Evolutionary conservation across 2,888 invertebrate species (phyloP), one percentile per base, ranked within the genome.

Genomic region (Esperia sulphurella): DNA sequence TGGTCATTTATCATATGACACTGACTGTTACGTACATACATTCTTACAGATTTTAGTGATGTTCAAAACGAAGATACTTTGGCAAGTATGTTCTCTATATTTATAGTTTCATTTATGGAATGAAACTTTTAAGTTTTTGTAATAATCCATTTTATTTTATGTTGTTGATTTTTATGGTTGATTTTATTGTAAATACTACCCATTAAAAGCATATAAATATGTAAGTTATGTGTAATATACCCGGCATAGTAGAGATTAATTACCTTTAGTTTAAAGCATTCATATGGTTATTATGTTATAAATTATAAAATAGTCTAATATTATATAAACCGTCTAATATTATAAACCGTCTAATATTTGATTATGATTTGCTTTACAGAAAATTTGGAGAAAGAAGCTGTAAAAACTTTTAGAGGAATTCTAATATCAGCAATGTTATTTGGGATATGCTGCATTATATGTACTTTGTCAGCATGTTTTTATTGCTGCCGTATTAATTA

Each of bases 401-500:
- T 78, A 14, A 65, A 56, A 42, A 57, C 79, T 30, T 85, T 84
- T 53, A 63, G 57, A 54, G 74, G 82, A 12, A 71, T 85, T 35
- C 58, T 75, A 12, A 54, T 82, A 49, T 68, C 84, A 1, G 75
- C 63, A 0, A 52, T 82, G 35, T 46, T 85, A 12, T 77, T 84
- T 49, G 62, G 76, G 5, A 41, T 66, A 0, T 82, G 83, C 55
- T 77, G 77, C 14, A 55, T 58, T 29, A 10, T 77, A 13, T 78
- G 83, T 51, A 61, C 67, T 12, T 3, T 73, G 8, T 60, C 70
- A 10, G 77, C 83, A 1, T 83, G 84, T 49, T 48, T 78, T 41
- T 85, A 84, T 53, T 85, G 84, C 55, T 79, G 68, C 53, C 74
- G 71, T 35, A 80, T 85, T n/a, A 75, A 68, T 61, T 77, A 79